Evolutionary conservation across 2,888 invertebrate genomes (phyloP).

Genomic region (Rotaria sp.): DNA sequence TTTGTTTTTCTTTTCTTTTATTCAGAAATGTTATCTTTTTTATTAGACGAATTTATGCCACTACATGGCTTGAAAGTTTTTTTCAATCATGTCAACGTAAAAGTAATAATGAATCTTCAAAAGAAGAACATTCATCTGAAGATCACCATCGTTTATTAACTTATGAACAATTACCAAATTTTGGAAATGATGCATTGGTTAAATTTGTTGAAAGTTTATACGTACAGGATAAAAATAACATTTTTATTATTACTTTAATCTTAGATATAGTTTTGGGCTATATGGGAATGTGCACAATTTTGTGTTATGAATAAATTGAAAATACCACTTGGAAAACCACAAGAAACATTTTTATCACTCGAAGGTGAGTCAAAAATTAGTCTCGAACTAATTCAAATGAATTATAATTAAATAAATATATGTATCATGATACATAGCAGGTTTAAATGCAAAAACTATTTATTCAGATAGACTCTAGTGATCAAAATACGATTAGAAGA

Average conservation of each 20-base stretch:
- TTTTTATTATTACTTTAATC: too few relatives aligned
- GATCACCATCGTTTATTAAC: not conserved
- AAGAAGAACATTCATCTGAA: not conserved
- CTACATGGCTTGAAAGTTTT: conserved; percentile 50
- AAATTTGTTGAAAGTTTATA: not conserved
- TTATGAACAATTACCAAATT: conserved; percentile 25
- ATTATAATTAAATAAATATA: too few relatives aligned
- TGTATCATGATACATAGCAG: too few relatives aligned
- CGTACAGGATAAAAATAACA: too few relatives aligned
- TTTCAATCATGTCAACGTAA: conserved; percentile 47
- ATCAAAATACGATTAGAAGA: too few relatives aligned
- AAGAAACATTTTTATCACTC: conserved; percentile 64
- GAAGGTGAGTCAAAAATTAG: conserved; percentile 48
- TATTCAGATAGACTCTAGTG: too few relatives aligned
- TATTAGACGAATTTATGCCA: conserved; percentile 46
- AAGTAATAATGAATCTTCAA: conserved; percentile 43
- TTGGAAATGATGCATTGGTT: conserved; percentile 29
- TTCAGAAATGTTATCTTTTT: not conserved
- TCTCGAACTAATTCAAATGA: too few relatives aligned
- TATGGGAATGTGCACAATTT: conserved; percentile 80
- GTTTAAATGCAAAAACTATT: too few relatives aligned
- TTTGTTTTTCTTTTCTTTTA: not conserved
- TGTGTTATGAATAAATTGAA: conserved; percentile 79
- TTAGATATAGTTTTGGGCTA: conserved; percentile 67
- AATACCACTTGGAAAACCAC: conserved; percentile 85